Base-by-base conservation (phyloP, 2,113 vertebrate species). In the Saguinus imperator region DNA sequence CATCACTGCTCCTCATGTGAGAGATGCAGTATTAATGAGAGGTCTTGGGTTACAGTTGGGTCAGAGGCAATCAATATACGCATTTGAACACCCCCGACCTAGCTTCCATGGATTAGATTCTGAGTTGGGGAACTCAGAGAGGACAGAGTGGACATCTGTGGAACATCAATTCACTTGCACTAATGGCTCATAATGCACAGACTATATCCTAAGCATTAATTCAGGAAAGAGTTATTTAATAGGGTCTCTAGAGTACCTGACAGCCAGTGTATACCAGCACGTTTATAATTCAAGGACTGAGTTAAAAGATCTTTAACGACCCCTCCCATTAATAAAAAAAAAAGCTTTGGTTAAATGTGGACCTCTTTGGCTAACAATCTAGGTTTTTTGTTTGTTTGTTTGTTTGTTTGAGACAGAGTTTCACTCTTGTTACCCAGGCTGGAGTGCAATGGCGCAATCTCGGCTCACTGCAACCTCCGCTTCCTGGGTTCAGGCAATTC, bases 21-120 rank as follows among this genome's bases (percentile, higher is more conserved):
- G 93, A 89, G 94, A 88, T 98, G 96, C 94, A 98, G 45, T 97
- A 98, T 98, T 98, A 88, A 97, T 95, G 97, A 98, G 92, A 25
- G 8, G n/a, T 83, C 97, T 98, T 88, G 84, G 40, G 79, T 98
- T 98, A 97, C 90, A 7, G 80, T 87, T 87, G 81, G 88, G 50
- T 73, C 88, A 66, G 68, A 96, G 90, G 23, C 84, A 37, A 55
- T 9, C 66, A 52, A 18, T 61, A 55, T 79, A 16, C 0, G 55
- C 23, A 75, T 77, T 48, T 2, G 12, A 84, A 83, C 37, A 66
- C 18, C 57, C 43, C 40, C 0, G 1, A 25, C 21, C 76, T 66
- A 32, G n/a, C n/a, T 83, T 45, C 66, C 1, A 0, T 75, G 77
- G 66, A 8, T 84, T 58, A 20, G 23, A 86, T 70, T 76, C 64